Evolutionary conservation across 1,140 invertebrate species (phyloP), one percentile per base, ranked within the genome.

Genomic region (Brachionus angularis): DNA sequence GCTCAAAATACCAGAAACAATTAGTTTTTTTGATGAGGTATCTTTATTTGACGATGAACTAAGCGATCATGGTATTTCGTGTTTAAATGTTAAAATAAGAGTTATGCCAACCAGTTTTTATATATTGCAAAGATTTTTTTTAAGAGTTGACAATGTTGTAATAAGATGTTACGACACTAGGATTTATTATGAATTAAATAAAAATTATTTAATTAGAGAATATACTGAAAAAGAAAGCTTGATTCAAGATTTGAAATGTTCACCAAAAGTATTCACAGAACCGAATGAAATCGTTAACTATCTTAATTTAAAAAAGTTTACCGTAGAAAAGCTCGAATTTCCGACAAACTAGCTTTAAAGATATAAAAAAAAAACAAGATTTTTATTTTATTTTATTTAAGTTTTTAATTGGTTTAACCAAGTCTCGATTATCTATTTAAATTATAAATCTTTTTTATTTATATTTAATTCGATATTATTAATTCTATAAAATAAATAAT

Each of bases 41-140:
- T 88, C 89, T 23, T 82, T 99, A 1, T 99, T 91, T 84, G 96
- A 98, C 84, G 96, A 99, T 84, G 96, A 99, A 82, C 82, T 99
- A 50, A 93, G 96, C 78, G 96, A 99, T 84, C 92, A 98, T 85
- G 96, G 96, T 21, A 88, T 91, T 62, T 91, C 94, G 0, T 86
- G 88, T 52, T 86, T 88, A 74, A 89, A 88, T 74, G 90, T 94
- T 0, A 96, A 96, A 88, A 93, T 97, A 83, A 86, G 96, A 77
- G 91, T 95, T 0, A 98, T 98, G 95, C 91, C 91, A 0, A 87
- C 86, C 29, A 89, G 89, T 75, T 95, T 94, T 83, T 97, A 94
- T 78, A 86, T 97, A 58, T 81, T 98, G 0, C 79, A 93, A 27
- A 85, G 95, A 75, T 93, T 90, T 77, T 98, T 96, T 80, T 82